Base-by-base conservation (phyloP, 2,888 invertebrate genomes). In the Xestia rhomboidea region DNA sequence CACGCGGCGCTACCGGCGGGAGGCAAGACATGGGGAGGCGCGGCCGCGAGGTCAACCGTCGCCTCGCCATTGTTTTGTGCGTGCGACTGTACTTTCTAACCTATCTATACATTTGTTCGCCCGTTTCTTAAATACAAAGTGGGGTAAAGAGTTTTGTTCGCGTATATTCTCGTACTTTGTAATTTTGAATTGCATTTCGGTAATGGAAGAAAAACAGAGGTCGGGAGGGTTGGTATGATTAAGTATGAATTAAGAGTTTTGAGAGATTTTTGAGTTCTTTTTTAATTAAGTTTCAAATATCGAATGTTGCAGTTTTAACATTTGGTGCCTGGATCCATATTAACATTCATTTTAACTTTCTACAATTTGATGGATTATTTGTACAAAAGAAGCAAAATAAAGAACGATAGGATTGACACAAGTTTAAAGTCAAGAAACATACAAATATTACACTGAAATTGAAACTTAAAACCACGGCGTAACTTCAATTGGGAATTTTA, bases 1-100 rank as follows among this genome's bases (percentile, higher is more conserved):
- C 96, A 96, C 96, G 96, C 96, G 96, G 96, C 94, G 96, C 96
- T 95, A 96, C 96, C 95, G 95, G 92, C 93, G 95, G 94, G 94
- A 91, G 94, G 94, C 93, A 94, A 95, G 95, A 94, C 94, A 93
- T 93, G 93, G 94, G 95, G 95, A 92, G 95, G 95, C 91, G 92
- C 91, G 92, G 93, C 92, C 94, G 94, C 96, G 96, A 96, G 96
- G 96, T 96, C 96, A 96, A 96, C 96, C 96, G 96, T 95, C 96
- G 95, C 94, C 93, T 92, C 92, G 94, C 96, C 95, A 95, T 96
- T 96, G 96, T 96, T 96, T 95, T 95, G 95, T 95, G 96, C 96
- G 95, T 96, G 94, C 93, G 91, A 90, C 91, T 92, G 93, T 93
- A 92, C 93, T 91, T 90, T 90, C 92, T 89, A 90, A 91, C 85